A percentile compares a stretch with the other conserved stretches of the same genome.
Conservation (phyloP, 2,888 invertebrate species). For the Mantis religiosa region DNA sequence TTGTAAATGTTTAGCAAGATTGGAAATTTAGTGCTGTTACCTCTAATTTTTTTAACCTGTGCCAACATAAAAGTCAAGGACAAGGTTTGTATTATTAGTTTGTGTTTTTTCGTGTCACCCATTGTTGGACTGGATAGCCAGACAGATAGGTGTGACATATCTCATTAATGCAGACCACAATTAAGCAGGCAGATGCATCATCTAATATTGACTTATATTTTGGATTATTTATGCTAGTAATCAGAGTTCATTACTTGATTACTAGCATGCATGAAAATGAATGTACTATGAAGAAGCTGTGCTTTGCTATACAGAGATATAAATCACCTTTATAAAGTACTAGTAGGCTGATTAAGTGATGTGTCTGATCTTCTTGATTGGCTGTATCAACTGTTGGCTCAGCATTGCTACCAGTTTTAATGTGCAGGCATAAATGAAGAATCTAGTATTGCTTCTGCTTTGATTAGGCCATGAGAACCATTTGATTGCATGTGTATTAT, state of each 20-base stretch:
- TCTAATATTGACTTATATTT: not conserved
- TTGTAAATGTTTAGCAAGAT: conserved; percentile 15
- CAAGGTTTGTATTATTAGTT: not conserved
- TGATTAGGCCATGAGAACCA: not conserved
- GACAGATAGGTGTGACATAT: not conserved
- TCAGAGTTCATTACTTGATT: not conserved
- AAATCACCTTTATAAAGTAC: not conserved
- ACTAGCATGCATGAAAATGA: not conserved
- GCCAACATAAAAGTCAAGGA: conserved; percentile 10
- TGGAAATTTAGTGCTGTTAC: conserved; percentile 8
- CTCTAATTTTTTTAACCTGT: conserved; percentile 12
- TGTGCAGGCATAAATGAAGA: not conserved
- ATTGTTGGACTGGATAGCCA: not conserved
- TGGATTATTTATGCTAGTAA: not conserved
- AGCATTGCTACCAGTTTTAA: not conserved
- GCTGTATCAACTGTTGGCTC: not conserved
- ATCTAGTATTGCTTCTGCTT: not conserved
- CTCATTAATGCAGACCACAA: not conserved
- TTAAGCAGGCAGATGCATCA: not conserved
- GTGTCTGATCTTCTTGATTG: not conserved
- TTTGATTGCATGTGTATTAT: not conserved
- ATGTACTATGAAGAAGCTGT: not conserved
- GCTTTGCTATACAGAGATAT: not conserved
- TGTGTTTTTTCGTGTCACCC: not conserved
- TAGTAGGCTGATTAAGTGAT: not conserved